Evolutionary conservation across 2,113 vertebrate species (phyloP), one percentile per base, ranked within the genome.

Genomic region (Scomber colias): DNA sequence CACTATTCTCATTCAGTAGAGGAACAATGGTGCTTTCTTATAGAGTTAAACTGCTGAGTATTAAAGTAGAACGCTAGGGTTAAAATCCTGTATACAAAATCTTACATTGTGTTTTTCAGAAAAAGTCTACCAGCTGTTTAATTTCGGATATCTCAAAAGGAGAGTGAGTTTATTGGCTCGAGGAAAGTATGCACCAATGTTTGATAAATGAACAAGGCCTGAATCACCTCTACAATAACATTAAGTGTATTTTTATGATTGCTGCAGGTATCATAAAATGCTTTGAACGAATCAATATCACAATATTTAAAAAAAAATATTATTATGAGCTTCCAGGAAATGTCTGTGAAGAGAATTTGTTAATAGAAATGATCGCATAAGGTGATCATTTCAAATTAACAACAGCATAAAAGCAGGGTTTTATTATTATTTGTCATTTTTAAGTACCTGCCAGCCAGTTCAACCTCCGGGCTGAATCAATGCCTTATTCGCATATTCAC

Each of bases 201-300:
- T 75, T 71, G 54, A 75, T 53, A 71, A 79, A 74, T 57, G 60
- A 69, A 74, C 46, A 81, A 61, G 56, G 30, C 74, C 85, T 85
- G 48, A 86, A 79, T 86, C 67, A 81, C 62, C 16, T 71, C 30
- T 24, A n/a, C 7, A 48, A 55, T 51, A 14, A 24, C 19, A 68
- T 60, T 14, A 27, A 46, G 31, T 50, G 46, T 62, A 6, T 61
- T 68, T 81, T 64, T 44, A 35, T 69, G 19, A 75, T 77, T 24
- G 19, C 75, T 79, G 73, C 55, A 64, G 83, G 75, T 80, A 54
- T 68, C 57, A 53, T 17, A 48, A 83, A 71, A 79, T 53, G 30
- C 48, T 68, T 68, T 82, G 40, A 77, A 35, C 30, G 17, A 79
- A 61, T 77, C 40, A 53, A 17, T 74, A 62, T n/a, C 21, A 61